Conservation (phyloP, 2,113 vertebrate genomes). For the Menura novaehollandiae region DNA sequence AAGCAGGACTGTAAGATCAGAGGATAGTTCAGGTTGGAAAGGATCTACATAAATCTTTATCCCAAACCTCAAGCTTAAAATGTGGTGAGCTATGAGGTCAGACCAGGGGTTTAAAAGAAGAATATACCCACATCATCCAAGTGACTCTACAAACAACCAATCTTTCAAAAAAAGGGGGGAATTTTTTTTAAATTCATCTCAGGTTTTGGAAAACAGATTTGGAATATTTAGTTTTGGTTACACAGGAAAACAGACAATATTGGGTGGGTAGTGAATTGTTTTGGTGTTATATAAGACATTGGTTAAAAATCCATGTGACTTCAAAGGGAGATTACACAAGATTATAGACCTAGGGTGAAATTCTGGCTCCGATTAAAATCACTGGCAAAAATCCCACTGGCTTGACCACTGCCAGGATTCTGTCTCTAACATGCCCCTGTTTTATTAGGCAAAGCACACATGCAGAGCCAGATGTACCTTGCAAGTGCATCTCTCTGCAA, state of each 20-base stretch:
- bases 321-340: conserved; percentile 54
- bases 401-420: conserved; percentile 10
- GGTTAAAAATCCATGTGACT: conserved; percentile 43
- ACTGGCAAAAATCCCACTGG: conserved; percentile 14
- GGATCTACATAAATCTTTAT: background rate
- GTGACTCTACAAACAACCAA: background rate
- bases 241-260: background rate
- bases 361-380: conserved; percentile 43
- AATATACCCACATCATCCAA: background rate
- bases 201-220: background rate
- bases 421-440: background rate
- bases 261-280: background rate
- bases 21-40: background rate
- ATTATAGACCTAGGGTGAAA: conserved; percentile 51
- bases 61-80: background rate
- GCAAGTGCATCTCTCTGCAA: background rate
- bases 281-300: background rate
- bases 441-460: background rate
- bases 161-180: background rate
- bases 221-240: background rate
- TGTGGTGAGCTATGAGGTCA: background rate
- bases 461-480: background rate
- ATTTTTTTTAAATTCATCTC: background rate
- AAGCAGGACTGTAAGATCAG: background rate
- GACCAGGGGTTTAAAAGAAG: background rate